Conservation (phyloP, 2,797 vertebrate genomes). For the Eurystomus glaucurus region DNA sequence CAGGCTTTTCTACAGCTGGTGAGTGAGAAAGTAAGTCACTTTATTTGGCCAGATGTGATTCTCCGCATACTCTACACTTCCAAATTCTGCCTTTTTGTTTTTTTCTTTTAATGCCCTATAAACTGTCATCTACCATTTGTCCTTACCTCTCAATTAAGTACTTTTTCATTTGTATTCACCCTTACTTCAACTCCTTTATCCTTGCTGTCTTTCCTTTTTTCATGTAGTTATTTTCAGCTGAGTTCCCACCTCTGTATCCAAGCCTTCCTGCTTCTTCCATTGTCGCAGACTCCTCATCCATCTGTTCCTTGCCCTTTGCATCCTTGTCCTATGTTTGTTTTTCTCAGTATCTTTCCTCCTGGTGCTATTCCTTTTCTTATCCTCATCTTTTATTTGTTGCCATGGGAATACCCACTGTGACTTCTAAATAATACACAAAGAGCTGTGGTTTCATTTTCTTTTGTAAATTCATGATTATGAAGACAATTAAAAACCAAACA, state of each 20-base stretch:
- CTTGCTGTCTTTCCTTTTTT: background rate
- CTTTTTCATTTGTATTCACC: background rate
- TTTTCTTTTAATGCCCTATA: background rate
- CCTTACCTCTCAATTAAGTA: background rate
- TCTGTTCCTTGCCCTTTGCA: conserved; percentile 15
- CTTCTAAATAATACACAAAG: background rate
- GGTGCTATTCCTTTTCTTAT: background rate
- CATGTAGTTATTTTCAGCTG: background rate
- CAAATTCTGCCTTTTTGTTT: background rate
- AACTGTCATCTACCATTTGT: background rate
- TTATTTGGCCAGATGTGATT: background rate
- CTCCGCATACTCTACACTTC: background rate
- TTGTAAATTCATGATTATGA: background rate
- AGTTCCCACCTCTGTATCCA: background rate
- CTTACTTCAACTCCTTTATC: background rate
- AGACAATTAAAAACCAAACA: background rate
- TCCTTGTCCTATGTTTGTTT: background rate
- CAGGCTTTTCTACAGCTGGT: background rate
- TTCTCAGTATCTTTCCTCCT: background rate
- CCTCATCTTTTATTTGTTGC: background rate
- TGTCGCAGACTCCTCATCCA: background rate
- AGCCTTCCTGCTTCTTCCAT: background rate
- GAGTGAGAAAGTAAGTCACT: background rate
- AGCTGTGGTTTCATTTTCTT: background rate
- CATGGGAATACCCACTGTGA: background rate